Base-by-base conservation (phyloP, 2,888 invertebrate species). In the Teinopalpus imperialis region DNA sequence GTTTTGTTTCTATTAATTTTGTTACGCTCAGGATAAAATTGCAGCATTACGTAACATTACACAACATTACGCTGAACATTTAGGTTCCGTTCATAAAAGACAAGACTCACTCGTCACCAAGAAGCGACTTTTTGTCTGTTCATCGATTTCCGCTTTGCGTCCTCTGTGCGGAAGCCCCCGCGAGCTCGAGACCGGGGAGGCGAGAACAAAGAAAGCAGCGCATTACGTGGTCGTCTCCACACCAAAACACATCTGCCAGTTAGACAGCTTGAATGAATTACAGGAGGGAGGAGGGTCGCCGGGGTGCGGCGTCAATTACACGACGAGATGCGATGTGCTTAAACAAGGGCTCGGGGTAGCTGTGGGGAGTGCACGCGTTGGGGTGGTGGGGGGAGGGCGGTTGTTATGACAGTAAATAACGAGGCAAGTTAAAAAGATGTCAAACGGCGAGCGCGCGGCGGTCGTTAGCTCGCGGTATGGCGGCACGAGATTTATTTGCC, bases 391-490 rank as follows among this genome's bases (percentile, higher is more conserved):
- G 14, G 21, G 14, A 9, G n/a, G 13, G 49, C 56, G 40, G 45
- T 43, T 53, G 63, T 70, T 67, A 66, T 66, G 71, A 64, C 66
- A 60, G 51, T 66, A 59, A 67, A 59, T 66, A 68, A 73, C 65
- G 69, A 51, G 56, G 47, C 54, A 46, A 54, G 63, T 66, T 68
- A 70, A 48, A 60, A 56, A 70, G 59, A 66, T 63, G 72, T 71
- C 65, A 69, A 62, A 67, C 63, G n/a, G n/a, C n/a, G n/a, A 57
- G 59, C 53, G 50, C 46, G 46, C 56, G 52, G 30, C 31, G 12
- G 9, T 24, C 27, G 27, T 37, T 27, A 39, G 29, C 21, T 14
- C 36, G 31, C 20, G 30, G 32, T 29, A 26, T 35, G 37, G 42
- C 9, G 29, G 40, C 43, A 16, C 24, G 1, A 21, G 10, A 27